Evolutionary conservation across 2,888 invertebrate genomes (phyloP).

Genomic region (Punctoribates punctum): DNA sequence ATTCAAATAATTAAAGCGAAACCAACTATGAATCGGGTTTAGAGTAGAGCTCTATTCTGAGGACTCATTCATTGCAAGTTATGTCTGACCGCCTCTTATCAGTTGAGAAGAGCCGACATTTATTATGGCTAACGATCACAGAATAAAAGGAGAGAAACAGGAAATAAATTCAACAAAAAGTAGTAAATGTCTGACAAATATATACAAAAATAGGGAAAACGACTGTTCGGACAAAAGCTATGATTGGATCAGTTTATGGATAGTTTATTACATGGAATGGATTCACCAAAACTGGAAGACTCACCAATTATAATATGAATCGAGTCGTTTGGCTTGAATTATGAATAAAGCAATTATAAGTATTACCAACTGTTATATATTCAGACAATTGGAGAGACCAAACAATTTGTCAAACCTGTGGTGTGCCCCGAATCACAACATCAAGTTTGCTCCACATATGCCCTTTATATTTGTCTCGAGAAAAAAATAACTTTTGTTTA

Average conservation of each 20-base stretch:
- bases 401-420: conserved; percentile 23
- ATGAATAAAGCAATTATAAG: conserved; percentile 20
- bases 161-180: conserved; percentile 13
- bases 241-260: not conserved
- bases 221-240: not conserved
- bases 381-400: not conserved
- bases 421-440: not conserved
- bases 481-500: not conserved
- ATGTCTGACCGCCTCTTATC: conserved; percentile 12
- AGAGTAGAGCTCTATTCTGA: not conserved
- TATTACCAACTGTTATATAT: conserved; percentile 5
- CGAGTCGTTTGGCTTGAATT: conserved; percentile 6
- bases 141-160: conserved; percentile 19
- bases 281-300: not conserved
- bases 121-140: conserved; percentile 21
- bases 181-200: not conserved
- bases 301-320: conserved; percentile 8
- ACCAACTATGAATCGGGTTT: not conserved
- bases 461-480: not conserved
- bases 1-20: no score
- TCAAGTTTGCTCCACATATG: conserved; percentile 9
- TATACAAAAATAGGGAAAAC: not conserved
- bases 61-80: not conserved
- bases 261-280: not conserved
- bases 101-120: not conserved